phyloP scores from a whole-genome alignment of 2,113 vertebrate genomes.

The Nestor notabilis region DNA sequence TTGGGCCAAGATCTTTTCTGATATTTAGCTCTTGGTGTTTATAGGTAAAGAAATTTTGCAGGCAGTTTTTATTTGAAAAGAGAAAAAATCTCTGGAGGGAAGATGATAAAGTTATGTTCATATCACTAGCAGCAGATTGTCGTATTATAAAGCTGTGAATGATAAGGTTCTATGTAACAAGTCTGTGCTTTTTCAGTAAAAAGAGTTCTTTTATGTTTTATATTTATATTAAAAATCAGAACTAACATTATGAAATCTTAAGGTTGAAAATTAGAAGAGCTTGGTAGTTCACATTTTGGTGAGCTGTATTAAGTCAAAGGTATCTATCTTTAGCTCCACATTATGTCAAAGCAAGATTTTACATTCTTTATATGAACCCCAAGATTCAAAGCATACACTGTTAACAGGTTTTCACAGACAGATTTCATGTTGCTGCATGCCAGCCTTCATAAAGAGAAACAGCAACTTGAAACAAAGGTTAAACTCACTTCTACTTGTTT shows the following conservation, averaged over 20 bases:
- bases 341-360: background rate
- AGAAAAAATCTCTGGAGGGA: background rate
- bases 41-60: background rate
- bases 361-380: background rate
- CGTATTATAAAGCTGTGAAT: background rate
- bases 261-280: background rate
- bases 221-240: background rate
- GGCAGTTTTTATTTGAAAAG: background rate
- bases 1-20: background rate
- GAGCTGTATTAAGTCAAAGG: background rate
- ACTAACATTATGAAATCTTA: background rate
- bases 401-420: background rate
- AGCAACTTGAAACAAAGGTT: background rate
- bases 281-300: background rate
- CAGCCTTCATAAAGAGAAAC: background rate
- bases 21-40: conserved; percentile 4
- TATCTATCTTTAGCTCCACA: background rate
- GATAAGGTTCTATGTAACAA: background rate
- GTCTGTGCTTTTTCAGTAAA: background rate
- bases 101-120: background rate
- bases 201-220: background rate
- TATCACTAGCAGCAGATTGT: background rate
- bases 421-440: background rate
- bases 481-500: background rate
- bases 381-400: background rate